Evolutionary conservation across 2,888 invertebrate species (phyloP), one percentile per base, ranked within the genome.

Genomic region (Sesia apiformis): DNA sequence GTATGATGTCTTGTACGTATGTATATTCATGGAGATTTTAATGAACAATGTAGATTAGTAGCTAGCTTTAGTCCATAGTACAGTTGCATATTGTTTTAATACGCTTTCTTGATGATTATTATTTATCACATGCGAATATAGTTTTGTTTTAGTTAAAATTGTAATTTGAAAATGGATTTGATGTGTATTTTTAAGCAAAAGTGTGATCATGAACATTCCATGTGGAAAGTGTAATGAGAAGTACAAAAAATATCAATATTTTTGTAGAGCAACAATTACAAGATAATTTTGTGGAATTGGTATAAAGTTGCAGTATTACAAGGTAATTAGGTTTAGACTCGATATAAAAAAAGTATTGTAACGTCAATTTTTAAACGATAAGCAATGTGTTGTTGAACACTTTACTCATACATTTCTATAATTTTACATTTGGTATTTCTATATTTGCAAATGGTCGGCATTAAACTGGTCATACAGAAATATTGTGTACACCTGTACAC

Each of bases 131-230:
- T 69, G 69, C 65, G 65, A 72, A 70, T 70, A 58, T 70, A 69
- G 72, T 71, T 78, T 71, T 74, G 69, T 50, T 50, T 38, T 70
- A 72, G 65, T 70, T 5, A 38, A 73, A 67, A 64, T 23, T 76
- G 69, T 69, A 60, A 69, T 65, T 70, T 63, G 58, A 69, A 72
- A 70, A 68, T 62, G 70, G 67, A 75, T 75, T 77, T 72, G 72
- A 74, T 78, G 75, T 78, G 76, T 82, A 79, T 76, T 73, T 70
- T 63, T 67, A 77, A 73, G 68, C 66, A 66, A 72, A 72, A 67
- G 82, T 83, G 86, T 87, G 86, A 86, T 85, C 82, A 79, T 72
- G 71, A 82, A 86, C 88, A 89, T 89, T 89, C 88, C 88, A 85
- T 66, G 65, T 71, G 83, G 84, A 81, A 84, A 78, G 72, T 85